Evolutionary conservation across 2,797 vertebrate genomes (phyloP).

Genomic region (Pangasius macronema): DNA sequence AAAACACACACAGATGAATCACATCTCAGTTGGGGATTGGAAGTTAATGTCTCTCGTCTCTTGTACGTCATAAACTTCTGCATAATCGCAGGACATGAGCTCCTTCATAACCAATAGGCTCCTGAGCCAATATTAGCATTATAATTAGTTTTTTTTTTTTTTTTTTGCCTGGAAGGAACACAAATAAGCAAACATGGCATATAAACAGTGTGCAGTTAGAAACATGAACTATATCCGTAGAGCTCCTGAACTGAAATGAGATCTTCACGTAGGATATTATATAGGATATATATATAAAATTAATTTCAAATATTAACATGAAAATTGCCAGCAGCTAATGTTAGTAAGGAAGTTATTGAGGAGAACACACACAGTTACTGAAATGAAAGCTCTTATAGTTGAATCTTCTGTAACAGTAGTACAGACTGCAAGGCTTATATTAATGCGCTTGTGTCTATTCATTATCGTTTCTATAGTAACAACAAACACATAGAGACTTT

Average conservation of each 20-base stretch:
- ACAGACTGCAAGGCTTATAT: not conserved
- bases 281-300: not conserved
- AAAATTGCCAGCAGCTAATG: not conserved
- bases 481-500: not conserved
- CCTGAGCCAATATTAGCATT: slow-evolving; percentile 14
- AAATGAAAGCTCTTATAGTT: not conserved
- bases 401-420: not conserved
- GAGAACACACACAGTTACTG: not conserved
- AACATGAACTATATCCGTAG: not conserved
- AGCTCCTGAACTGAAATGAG: not conserved
- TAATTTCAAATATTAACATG: not conserved
- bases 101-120: no score
- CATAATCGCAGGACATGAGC: no score
- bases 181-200: slow-evolving; percentile 10
- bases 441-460: no score
- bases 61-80: no score
- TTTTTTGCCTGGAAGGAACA: slow-evolving; percentile 12
- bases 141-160: slow-evolving; percentile 20
- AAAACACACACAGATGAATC: slow-evolving; percentile 21
- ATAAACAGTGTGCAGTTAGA: not conserved
- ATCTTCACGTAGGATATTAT: not conserved
- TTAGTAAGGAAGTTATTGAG: not conserved
- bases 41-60: no score
- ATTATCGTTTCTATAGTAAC: not conserved
- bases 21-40: slow-evolving; percentile 24